Conservation (phyloP, 2,113 vertebrate species). For the Dermatemys mawii region DNA sequence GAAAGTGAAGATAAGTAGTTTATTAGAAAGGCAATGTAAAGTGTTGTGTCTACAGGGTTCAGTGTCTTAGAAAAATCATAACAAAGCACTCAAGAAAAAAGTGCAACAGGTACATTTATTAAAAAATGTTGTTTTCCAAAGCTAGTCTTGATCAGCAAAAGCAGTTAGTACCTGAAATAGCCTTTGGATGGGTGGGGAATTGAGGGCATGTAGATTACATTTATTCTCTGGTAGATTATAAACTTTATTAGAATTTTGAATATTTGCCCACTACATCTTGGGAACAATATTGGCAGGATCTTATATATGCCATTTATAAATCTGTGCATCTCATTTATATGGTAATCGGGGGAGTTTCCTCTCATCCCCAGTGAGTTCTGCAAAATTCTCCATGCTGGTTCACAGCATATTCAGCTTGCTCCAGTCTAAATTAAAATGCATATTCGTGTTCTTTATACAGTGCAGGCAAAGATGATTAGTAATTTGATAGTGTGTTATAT, state of each 20-base stretch:
- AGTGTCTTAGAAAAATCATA: conserved; percentile 17
- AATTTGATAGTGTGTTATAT: conserved; percentile 3
- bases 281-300: not conserved
- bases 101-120: conserved; percentile 7
- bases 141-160: conserved; percentile 57
- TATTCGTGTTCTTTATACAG: conserved; percentile 50
- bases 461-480: conserved; percentile 31
- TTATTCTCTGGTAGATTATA: conserved; percentile 54
- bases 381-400: not conserved
- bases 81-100: conserved; percentile 41
- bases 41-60: not conserved
- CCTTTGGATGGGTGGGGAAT: conserved; percentile 51
- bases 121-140: not conserved
- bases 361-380: conserved; percentile 1
- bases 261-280: not conserved
- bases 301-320: not conserved
- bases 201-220: conserved; percentile 43
- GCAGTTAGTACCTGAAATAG: conserved; percentile 46
- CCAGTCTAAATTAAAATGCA: conserved; percentile 36
- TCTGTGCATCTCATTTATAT: conserved; percentile 41
- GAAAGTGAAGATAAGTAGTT: conserved; percentile 16
- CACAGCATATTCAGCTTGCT: conserved; percentile 1
- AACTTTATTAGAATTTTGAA: conserved; percentile 60
- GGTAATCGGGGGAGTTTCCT: conserved; percentile 35
- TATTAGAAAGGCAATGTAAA: fast-evolving